phyloP scores from a whole-genome alignment of 2,113 vertebrate genomes.

The Aythya baeri region DNA sequence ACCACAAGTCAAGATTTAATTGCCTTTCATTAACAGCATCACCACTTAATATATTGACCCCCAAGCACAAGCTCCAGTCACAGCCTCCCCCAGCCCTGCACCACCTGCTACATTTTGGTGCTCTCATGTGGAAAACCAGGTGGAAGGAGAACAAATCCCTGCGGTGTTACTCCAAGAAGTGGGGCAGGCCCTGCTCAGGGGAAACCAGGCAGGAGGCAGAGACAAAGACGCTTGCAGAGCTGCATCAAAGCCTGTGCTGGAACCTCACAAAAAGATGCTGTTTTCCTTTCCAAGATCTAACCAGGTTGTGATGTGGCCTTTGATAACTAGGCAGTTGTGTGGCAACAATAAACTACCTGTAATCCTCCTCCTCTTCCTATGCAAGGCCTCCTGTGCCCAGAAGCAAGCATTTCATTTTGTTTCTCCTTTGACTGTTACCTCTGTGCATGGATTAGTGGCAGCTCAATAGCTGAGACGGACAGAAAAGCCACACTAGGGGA shows the following conservation, averaged over 20 bases:
- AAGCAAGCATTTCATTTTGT: neutral
- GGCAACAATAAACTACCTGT: neutral
- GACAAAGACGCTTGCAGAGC: neutral
- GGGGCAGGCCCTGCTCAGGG: accelerated
- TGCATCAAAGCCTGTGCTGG: neutral
- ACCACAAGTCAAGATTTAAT: neutral
- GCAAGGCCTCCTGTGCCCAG: neutral
- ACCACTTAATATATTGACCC: neutral
- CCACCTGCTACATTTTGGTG: neutral
- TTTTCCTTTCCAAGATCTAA: neutral
- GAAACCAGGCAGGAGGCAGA: neutral
- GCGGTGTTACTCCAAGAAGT: neutral
- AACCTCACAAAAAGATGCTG: neutral
- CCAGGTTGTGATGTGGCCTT: neutral
- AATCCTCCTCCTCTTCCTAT: neutral
- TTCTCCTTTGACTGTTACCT: neutral
- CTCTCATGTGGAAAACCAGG: accelerated
- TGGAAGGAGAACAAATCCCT: neutral
- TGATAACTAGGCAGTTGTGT: neutral
- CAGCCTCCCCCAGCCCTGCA: neutral
- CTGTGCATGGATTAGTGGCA: neutral
- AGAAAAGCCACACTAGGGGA: neutral
- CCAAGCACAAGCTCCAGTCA: accelerated
- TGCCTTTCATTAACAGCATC: neutral
- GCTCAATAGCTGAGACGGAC: neutral